A percentile compares a stretch with the other conserved stretches of the same genome.
Evolutionary conservation across 2,888 invertebrate genomes (phyloP).

Genomic region (Drosophila neoperkinsi): DNA sequence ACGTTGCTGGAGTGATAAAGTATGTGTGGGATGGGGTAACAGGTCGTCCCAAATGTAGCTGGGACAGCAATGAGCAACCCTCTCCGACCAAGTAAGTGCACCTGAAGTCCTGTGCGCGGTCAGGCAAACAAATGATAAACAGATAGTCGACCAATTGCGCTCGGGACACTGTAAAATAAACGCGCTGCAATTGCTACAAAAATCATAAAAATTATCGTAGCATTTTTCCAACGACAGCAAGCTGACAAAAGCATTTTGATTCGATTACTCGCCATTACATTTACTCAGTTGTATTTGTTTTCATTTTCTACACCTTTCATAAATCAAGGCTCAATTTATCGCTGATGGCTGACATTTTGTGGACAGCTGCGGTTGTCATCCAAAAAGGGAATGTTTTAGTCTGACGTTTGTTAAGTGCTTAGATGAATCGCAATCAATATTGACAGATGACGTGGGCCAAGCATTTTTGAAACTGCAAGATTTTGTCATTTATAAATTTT

Average conservation of each 20-base stretch:
- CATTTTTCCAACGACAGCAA: constrained; percentile 20
- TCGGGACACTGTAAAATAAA: constrained; percentile 2
- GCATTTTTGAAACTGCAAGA: background rate
- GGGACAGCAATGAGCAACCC: constrained; percentile 23
- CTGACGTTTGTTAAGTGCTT: constrained; percentile 44
- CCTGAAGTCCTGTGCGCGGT: constrained; percentile 39
- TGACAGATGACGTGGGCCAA: constrained; percentile 16
- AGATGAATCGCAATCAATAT: constrained; percentile 20
- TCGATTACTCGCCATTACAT: background rate
- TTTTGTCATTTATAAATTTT: background rate
- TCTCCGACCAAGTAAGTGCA: background rate
- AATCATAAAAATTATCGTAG: constrained; percentile 47
- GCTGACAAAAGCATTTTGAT: constrained; percentile 9
- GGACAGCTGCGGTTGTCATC: constrained; percentile 31
- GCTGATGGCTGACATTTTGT: constrained; percentile 39
- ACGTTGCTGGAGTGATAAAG: constrained; percentile 41
- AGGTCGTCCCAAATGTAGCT: constrained; percentile 19
- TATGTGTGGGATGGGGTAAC: background rate
- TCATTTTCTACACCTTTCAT: constrained; percentile 10
- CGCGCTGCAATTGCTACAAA: constrained; percentile 25
- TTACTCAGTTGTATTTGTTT: constrained; percentile 8
- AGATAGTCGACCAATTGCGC: constrained; percentile 35
- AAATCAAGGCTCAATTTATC: constrained; percentile 42
- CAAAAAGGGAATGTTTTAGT: constrained; percentile 20
- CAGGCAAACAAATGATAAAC: constrained; percentile 60